Evolutionary conservation across 2,888 invertebrate species (phyloP).

Genomic region (Pteria penguin): DNA sequence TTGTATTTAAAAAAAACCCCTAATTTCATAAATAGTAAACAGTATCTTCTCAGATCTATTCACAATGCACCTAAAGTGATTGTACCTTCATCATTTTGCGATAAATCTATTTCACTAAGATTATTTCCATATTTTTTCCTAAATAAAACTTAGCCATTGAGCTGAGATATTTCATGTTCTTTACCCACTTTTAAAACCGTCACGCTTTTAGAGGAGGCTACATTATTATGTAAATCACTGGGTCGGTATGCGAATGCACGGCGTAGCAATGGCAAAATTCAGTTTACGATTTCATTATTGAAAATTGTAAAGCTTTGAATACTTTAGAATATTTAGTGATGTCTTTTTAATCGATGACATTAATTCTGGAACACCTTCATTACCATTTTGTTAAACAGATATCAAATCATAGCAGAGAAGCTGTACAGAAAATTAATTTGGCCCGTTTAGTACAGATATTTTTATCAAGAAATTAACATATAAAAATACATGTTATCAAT

Average conservation of each 20-base stretch:
- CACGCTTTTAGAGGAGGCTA: not conserved
- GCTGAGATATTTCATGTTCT: not conserved
- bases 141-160: not conserved
- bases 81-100: too few relatives aligned
- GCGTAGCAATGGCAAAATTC: not conserved
- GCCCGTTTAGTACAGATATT: too few relatives aligned
- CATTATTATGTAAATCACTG: constrained; percentile 2
- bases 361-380: not conserved
- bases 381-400: not conserved
- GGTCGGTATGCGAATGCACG: not conserved
- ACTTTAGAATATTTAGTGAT: not conserved
- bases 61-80: too few relatives aligned
- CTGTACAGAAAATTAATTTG: too few relatives aligned
- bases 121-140: not conserved
- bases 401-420: too few relatives aligned
- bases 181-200: not conserved
- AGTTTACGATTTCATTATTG: not conserved
- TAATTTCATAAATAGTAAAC: too few relatives aligned
- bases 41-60: too few relatives aligned
- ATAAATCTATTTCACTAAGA: not conserved
- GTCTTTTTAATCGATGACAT: not conserved
- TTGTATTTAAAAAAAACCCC: too few relatives aligned
- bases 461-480: not conserved
- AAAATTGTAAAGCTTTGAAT: not conserved
- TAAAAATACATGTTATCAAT: not conserved